Conservation (phyloP, 2,797 vertebrate genomes). For the Onychomys torridus region DNA sequence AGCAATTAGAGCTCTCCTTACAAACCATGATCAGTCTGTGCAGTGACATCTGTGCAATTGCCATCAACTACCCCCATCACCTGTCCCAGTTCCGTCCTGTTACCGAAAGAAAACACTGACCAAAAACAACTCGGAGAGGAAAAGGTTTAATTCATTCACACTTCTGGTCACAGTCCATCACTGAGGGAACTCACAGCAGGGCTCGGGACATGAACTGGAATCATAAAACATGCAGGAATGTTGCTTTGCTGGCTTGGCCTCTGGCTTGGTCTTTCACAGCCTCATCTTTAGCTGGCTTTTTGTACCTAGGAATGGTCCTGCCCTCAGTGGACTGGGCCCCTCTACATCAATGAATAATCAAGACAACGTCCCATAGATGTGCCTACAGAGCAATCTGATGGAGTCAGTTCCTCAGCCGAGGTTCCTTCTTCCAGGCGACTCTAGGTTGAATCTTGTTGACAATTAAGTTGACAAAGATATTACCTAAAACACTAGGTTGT, state of each 20-base stretch:
- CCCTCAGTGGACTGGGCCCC: neutral
- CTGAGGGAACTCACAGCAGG: neutral
- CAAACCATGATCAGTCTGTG: neutral
- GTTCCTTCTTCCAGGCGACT: neutral
- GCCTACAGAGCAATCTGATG: neutral
- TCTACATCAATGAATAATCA: neutral
- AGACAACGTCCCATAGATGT: neutral
- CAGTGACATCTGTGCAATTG: neutral
- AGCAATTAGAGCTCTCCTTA: neutral
- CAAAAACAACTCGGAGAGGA: neutral
- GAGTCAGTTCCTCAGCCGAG: no score
- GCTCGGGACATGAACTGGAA: neutral
- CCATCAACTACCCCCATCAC: neutral
- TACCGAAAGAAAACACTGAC: neutral
- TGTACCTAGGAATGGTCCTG: neutral
- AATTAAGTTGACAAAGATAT: neutral
- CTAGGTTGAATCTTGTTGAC: neutral
- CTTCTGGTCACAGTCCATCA: neutral
- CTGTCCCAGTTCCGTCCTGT: neutral
- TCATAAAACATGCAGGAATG: neutral
- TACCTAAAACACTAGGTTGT: neutral
- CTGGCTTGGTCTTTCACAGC: neutral
- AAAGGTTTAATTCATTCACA: neutral
- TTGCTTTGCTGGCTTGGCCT: neutral
- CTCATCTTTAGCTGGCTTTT: neutral